Base-by-base conservation (phyloP, 2,113 vertebrate species). In the Anolis sagrei region DNA sequence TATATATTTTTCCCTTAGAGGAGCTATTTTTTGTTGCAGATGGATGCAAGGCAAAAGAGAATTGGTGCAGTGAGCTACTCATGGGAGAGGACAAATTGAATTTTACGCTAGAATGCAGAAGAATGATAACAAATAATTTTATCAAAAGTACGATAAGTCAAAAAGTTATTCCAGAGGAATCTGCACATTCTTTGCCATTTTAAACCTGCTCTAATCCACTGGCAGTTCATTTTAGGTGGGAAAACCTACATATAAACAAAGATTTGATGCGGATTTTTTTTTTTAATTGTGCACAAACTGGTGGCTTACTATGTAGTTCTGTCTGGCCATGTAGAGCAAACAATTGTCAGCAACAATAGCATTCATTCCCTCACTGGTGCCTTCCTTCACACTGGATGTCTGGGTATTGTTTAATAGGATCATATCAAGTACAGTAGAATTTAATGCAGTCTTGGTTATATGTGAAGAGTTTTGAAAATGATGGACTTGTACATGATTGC, bases 1-100 rank as follows among this genome's bases (percentile, higher is more conserved):
- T 79, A 64, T 66, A 68, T 49, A 1, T 0, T 11, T 25, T 74
- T 86, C 21, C 34, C 34, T 51, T 61, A 51, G 49, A 69, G 25
- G 27, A 61, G 34, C 13, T 39, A 58, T 75, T 75, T 44, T 72
- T 25, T 69, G 81, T 78, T 64, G 14, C 79, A 88, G 81, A 83
- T 66, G 84, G 72, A 86, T 58, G 89, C 79, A 89, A 86, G 83
- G 81, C 84, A 90, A 51, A 54, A 18, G 39, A 64, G 72, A 91
- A 80, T 29, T 83, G 84, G 79, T 36, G n/a, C 77, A 84, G 87
- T 62, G 87, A 91, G 70, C 70, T 74, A 88, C 69, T 36, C 32
- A 18, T 18, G 8, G 69, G 5, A 34, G 16, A 25, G 25, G 34
- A 58, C 18, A 82, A 58, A 70, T 36, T 73, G 48, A 36, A 54